Base-by-base conservation (phyloP, 2,113 vertebrate species). In the Tachuris rubrigastra region DNA sequence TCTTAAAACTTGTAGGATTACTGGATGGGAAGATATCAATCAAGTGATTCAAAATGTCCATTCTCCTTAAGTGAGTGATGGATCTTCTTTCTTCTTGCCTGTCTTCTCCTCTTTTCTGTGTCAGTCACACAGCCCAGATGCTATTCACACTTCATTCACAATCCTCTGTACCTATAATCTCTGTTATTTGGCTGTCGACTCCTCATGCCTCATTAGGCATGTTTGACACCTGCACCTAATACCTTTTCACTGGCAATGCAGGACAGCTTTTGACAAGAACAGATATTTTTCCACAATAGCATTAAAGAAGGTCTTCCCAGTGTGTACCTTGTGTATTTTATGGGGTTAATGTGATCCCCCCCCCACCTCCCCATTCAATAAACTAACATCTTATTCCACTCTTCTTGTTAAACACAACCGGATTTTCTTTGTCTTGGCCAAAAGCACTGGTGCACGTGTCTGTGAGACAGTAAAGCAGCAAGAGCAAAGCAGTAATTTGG, bases 171-270 rank as follows among this genome's bases (percentile, higher is more conserved):
- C 97, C 97, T 96, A 95, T 97, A 97, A 97, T 97, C 97, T 96
- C 97, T 95, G 97, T 97, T 97, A 97, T 97, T 97, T 96, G 96
- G 94, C 98, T 97, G 97, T 98, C 93, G 53, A 95, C 97, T 97
- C 90, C 96, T 98, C 96, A 97, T 94, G 97, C 97, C 97, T 98
- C 97, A 97, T 98, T 98, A 98, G 96, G 95, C 97, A 96, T 93
- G 95, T 97, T 97, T 98, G 98, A 98, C 98, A 98, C 98, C 97
- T 98, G 95, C 92, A 96, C 95, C 97, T 95, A 97, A 97, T 97
- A 87, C 96, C 96, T 97, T 96, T 95, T 96, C 96, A 71, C 95
- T 80, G 89, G 87, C 91, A 96, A 84, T 25, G 93, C 79, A 95
- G 96, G 97, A 92, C 92, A 87, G 96, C 95, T 94, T 97, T 97